Evolutionary conservation across 2,113 vertebrate genomes (phyloP).

Genomic region (Chlamydotis undulata): DNA sequence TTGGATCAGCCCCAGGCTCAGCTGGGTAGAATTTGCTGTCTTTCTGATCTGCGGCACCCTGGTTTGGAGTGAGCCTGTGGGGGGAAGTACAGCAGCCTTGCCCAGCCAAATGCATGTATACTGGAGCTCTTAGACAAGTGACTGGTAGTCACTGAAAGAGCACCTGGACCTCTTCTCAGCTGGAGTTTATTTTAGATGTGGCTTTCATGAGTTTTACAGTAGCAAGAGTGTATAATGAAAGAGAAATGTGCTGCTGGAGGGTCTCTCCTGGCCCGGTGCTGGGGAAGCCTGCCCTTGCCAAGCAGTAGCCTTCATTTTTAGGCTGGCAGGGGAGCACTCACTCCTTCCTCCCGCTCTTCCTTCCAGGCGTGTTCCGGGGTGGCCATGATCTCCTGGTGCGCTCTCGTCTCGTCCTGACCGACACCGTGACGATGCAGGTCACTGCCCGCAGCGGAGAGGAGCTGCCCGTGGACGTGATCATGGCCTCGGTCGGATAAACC

Average conservation of each 20-base stretch:
- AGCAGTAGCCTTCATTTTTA: background rate
- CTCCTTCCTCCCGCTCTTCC: background rate
- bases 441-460: conserved; percentile 79
- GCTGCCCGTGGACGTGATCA: conserved; percentile 78
- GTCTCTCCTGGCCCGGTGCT: background rate
- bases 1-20: background rate
- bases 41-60: rapidly evolving
- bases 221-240: background rate
- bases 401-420: conserved; percentile 77
- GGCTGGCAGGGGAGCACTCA: background rate
- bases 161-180: background rate
- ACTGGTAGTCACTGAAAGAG: background rate
- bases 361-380: conserved; percentile 80
- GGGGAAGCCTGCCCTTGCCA: background rate
- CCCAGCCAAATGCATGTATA: too few species aligned
- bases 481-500: conserved; percentile 78
- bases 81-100: background rate
- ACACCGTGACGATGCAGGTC: conserved; percentile 83
- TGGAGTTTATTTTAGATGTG: background rate
- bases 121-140: background rate
- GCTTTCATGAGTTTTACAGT: background rate
- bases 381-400: conserved; percentile 81
- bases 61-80: background rate
- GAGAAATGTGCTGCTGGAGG: background rate
- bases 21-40: background rate